Conservation (phyloP, 2,888 invertebrate species). For the Aphidius colemani region DNA sequence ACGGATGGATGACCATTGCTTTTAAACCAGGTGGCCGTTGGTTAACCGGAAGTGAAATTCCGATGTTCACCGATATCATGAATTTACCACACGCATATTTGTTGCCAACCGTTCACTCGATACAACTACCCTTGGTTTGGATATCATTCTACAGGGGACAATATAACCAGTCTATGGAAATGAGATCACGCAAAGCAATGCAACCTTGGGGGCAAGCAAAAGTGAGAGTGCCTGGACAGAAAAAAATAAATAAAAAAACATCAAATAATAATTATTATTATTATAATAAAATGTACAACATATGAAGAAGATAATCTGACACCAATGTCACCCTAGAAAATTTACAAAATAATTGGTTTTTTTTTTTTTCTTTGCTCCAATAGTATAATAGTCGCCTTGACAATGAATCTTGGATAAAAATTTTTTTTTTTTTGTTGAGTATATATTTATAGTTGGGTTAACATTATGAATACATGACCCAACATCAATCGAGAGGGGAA, state of each 20-base stretch:
- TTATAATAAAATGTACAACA: conserved; percentile 21
- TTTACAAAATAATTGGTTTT: too few species aligned
- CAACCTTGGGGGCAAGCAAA: not conserved
- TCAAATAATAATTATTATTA: too few species aligned
- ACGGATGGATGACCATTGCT: conserved; percentile 39
- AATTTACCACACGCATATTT: conserved; percentile 23
- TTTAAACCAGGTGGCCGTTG: conserved; percentile 49
- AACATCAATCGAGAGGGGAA: too few species aligned
- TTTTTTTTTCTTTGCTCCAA: too few species aligned
- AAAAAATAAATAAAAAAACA: conserved; percentile 18
- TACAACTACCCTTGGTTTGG: conserved; percentile 10
- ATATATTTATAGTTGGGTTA: too few species aligned
- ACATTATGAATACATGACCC: too few species aligned
- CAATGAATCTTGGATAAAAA: too few species aligned
- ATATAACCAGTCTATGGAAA: conserved; percentile 44
- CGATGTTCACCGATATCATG: conserved; percentile 40
- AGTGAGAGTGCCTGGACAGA: conserved; percentile 19
- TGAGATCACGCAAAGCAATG: conserved; percentile 39
- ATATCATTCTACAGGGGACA: not conserved
- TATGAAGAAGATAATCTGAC: conserved; percentile 37
- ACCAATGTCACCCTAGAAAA: conserved; percentile 6
- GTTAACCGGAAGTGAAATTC: conserved; percentile 51
- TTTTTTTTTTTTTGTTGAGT: too few species aligned
- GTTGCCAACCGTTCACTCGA: conserved; percentile 1
- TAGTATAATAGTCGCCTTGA: too few species aligned